Conservation (phyloP, 2,888 invertebrate species). For the Minunthozetes semirufus region DNA sequence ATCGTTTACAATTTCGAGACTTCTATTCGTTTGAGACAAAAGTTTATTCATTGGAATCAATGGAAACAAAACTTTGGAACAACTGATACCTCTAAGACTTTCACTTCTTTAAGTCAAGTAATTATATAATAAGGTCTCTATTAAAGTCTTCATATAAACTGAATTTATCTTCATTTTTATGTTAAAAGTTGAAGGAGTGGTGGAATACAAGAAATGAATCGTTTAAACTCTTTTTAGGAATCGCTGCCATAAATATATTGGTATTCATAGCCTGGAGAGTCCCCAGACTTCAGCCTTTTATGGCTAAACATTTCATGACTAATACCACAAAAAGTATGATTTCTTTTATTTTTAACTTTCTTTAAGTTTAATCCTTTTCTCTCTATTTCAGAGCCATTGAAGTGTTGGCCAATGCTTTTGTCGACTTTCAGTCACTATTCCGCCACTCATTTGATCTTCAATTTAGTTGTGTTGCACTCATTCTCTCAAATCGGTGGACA, state of each 20-base stretch:
- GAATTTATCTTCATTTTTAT: slow-evolving; percentile 42
- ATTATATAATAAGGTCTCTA: neutral
- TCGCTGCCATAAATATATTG: slow-evolving; percentile 66
- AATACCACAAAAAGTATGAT: slow-evolving; percentile 67
- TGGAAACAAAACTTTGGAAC: neutral
- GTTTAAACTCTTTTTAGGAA: slow-evolving; percentile 70
- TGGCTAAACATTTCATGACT: slow-evolving; percentile 75
- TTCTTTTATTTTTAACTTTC: neutral
- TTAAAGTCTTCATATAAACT: neutral
- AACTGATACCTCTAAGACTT: too few relatives aligned
- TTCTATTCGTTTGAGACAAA: neutral
- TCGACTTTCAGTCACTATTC: slow-evolving; percentile 93
- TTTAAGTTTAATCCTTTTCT: slow-evolving; percentile 45
- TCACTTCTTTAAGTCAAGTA: neutral
- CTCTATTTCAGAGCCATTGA: slow-evolving; percentile 16
- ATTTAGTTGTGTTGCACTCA: slow-evolving; percentile 86
- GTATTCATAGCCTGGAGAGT: slow-evolving; percentile 78
- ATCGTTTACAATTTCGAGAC: slow-evolving; percentile 83
- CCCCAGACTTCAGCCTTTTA: slow-evolving; percentile 61
- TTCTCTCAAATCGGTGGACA: slow-evolving; percentile 59
- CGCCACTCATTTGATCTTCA: slow-evolving; percentile 73
- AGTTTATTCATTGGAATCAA: slow-evolving; percentile 13
- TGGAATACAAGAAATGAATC: slow-evolving; percentile 68
- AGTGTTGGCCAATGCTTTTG: slow-evolving; percentile 77
- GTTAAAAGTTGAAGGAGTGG: slow-evolving; percentile 54